Evolutionary conservation across 2,797 vertebrate species (phyloP).

Genomic region (Liparis tanakae): DNA sequence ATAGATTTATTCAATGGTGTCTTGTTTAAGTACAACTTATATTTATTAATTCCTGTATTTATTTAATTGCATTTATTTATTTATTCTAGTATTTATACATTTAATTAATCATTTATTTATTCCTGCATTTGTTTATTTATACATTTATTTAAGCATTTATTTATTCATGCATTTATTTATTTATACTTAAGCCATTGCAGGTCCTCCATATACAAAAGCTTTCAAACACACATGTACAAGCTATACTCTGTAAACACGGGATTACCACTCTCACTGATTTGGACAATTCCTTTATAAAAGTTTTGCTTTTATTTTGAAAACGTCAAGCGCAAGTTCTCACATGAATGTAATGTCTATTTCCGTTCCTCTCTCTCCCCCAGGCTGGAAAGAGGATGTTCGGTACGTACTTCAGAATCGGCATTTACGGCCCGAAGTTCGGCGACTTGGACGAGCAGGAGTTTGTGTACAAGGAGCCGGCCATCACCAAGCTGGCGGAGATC

Average conservation of each 20-base stretch:
- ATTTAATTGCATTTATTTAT: no score
- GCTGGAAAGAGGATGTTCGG: conserved; percentile 99
- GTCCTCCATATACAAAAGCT: neutral
- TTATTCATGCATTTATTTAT: no score
- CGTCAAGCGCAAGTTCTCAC: neutral
- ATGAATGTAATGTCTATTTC: neutral
- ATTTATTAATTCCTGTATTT: no score
- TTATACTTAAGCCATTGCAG: no score
- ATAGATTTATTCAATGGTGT: no score
- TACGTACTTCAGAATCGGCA: conserved; percentile 97
- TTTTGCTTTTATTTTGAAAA: neutral
- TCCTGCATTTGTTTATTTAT: no score
- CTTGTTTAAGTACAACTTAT: no score
- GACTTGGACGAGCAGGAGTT: conserved; percentile 99
- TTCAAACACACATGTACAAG: neutral
- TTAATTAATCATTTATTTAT: no score
- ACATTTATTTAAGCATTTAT: no score
- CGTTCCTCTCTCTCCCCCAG: conserved; percentile 71
- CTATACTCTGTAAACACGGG: neutral
- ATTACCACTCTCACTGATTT: neutral
- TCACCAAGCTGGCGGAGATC: conserved; percentile 97
- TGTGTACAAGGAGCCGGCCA: conserved; percentile 98
- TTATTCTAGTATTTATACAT: no score
- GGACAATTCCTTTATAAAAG: neutral
- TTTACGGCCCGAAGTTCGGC: conserved; percentile 97